These are phyloP conservation scores for Cichladusa arquata DNA, from an alignment of 2,113 vertebrate species.

Conservation along the genomic window DNA sequence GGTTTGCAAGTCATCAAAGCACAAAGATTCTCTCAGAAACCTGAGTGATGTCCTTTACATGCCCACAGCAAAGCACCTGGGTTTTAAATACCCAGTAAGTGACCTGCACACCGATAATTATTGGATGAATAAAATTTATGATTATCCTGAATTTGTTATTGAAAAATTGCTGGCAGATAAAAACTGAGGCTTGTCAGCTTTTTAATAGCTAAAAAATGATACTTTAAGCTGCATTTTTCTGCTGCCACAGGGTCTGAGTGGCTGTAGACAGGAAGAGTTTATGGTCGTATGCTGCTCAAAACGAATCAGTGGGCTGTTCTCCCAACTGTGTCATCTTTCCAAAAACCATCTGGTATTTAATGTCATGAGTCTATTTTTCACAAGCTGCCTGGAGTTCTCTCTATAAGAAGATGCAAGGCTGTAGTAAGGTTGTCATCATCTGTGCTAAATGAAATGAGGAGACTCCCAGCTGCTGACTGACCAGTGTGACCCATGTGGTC, in stretches of 20 bases:
- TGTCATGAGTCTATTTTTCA: background rate
- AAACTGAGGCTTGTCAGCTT: background rate
- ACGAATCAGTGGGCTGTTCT: background rate
- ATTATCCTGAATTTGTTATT: background rate
- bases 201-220: background rate
- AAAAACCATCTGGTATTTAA: background rate
- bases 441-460: background rate
- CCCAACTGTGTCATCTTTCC: background rate
- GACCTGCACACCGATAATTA: background rate
- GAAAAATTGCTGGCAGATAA: background rate
- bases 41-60: background rate
- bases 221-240: background rate
- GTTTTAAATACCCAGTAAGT: background rate
- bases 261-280: background rate
- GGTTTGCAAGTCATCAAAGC: background rate
- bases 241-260: background rate
- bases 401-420: background rate
- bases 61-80: background rate
- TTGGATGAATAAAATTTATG: background rate
- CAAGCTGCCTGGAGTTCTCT: background rate
- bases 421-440: background rate
- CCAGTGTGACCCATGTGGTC: background rate
- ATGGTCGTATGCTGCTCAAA: background rate
- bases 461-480: background rate
- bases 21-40: slow-evolving; percentile 20